phyloP scores from a whole-genome alignment of 2,888 invertebrate genomes.

The Graphium colonna region DNA sequence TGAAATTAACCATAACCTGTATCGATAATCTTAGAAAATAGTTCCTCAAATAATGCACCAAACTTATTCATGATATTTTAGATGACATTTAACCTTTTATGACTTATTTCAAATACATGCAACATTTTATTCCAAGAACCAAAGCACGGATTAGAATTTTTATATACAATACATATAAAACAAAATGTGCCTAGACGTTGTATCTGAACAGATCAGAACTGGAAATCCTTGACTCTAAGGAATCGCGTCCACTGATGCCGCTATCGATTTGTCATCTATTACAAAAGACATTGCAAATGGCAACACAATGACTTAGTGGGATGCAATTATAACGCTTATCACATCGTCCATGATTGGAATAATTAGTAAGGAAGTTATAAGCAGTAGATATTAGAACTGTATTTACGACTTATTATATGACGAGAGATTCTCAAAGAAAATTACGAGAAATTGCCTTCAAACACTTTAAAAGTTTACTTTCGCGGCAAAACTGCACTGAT shows the following conservation, averaged over 20 bases:
- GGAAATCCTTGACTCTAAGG: constrained; percentile 1
- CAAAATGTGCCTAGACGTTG: not conserved
- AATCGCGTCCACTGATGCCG: constrained; percentile 1
- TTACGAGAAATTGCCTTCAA: no score
- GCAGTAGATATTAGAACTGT: not conserved
- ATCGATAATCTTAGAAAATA: no score
- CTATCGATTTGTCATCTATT: constrained; percentile 12
- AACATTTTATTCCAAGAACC: no score
- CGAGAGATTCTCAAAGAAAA: not conserved
- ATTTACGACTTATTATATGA: not conserved
- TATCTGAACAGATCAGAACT: constrained; percentile 1
- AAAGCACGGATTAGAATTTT: not conserved
- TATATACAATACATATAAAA: no score
- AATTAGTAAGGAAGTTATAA: constrained; percentile 6
- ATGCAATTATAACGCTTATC: constrained; percentile 12
- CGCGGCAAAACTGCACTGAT: no score
- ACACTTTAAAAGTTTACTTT: no score
- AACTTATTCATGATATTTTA: no score
- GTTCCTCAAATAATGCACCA: no score
- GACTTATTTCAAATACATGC: not conserved
- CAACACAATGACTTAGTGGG: constrained; percentile 15
- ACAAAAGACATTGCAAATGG: constrained; percentile 4
- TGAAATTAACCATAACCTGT: no score
- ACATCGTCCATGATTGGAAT: constrained; percentile 12
- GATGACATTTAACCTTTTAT: no score